Evolutionary conservation across 30 jellyfish, hydroid and myxozoan genomes (phyloP).

Genomic region (Turritopsis dohrnii): DNA sequence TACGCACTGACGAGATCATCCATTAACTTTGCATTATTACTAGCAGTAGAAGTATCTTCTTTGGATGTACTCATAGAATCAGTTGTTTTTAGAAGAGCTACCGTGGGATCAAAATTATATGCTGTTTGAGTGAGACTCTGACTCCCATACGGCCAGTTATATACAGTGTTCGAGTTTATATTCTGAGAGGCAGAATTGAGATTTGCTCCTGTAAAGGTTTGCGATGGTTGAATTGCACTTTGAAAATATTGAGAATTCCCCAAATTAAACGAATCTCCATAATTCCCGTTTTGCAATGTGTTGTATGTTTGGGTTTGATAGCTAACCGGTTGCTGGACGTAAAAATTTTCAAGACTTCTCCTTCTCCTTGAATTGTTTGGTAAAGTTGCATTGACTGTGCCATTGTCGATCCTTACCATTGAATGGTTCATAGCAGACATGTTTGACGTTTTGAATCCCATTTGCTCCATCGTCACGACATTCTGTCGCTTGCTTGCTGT

Average conservation of each 20-base stretch:
- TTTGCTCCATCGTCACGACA: not conserved
- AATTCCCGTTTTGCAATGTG: not conserved
- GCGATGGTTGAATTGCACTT: not conserved
- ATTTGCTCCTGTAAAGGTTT: not conserved
- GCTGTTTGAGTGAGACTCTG: not conserved
- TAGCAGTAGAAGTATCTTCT: not conserved
- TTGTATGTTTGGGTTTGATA: not conserved
- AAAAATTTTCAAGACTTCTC: not conserved
- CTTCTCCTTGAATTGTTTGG: not conserved
- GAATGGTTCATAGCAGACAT: not conserved
- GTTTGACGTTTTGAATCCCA: not conserved
- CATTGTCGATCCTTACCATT: not conserved
- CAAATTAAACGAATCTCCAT: not conserved
- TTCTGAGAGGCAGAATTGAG: not conserved
- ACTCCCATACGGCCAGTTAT: not conserved
- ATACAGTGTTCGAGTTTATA: not conserved
- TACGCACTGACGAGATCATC: not conserved
- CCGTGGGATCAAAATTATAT: not conserved
- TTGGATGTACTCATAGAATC: not conserved
- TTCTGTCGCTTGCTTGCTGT: conserved; percentile 2
- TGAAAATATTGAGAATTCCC: not conserved
- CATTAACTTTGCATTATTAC: not conserved
- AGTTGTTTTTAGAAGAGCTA: not conserved
- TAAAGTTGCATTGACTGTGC: not conserved
- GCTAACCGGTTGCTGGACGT: not conserved